A percentile compares a stretch with the other conserved stretches of the same genome.
These are phyloP conservation scores for Pseudomyrmex concolor DNA, from an alignment of 1,140 invertebrate species.

Conservation along the genomic window DNA sequence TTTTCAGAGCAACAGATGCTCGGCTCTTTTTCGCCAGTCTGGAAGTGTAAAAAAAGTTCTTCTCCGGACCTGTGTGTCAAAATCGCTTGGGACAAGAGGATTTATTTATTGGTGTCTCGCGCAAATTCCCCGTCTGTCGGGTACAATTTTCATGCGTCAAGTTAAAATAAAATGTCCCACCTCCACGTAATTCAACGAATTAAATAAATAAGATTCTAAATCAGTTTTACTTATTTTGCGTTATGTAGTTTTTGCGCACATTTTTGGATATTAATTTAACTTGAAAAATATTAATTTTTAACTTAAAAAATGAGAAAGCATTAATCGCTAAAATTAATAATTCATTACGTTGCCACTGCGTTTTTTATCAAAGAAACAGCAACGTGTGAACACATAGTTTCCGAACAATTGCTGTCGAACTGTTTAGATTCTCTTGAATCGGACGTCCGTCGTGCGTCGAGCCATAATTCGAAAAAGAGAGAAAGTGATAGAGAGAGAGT, in stretches of 20 bases:
- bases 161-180: neutral
- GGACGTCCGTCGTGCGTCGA: neutral
- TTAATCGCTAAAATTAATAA: too few species aligned
- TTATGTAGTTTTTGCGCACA: too few species aligned
- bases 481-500: constrained; percentile 6
- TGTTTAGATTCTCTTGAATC: neutral
- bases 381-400: neutral
- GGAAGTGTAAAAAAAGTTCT: constrained; percentile 67
- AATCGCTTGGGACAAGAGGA: constrained; percentile 56
- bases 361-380: too few species aligned
- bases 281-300: too few species aligned
- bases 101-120: constrained; percentile 68
- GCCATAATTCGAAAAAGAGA: constrained; percentile 8
- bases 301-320: too few species aligned
- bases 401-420: neutral
- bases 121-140: neutral
- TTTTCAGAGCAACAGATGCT: constrained; percentile 66
- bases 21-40: constrained; percentile 54
- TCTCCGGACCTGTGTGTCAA: constrained; percentile 64
- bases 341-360: too few species aligned
- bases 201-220: too few species aligned
- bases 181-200: too few species aligned
- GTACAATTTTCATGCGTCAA: neutral
- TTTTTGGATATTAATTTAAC: too few species aligned
- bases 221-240: too few species aligned